Conservation (phyloP, 37 sponge, comb jelly and placozoan species). For the Lycopodina hypogea region DNA sequence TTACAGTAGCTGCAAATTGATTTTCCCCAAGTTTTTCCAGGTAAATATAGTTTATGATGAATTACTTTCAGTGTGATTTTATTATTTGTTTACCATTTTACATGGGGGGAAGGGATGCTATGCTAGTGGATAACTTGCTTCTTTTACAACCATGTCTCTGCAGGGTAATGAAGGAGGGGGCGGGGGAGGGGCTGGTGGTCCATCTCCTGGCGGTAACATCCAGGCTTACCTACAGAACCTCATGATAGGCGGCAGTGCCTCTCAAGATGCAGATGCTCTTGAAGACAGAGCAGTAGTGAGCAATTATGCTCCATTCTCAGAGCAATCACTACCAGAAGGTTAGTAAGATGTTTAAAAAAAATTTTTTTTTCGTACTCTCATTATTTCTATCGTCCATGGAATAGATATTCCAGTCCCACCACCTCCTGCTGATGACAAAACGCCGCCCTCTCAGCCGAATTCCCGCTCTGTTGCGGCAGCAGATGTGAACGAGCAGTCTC, state of each 20-base stretch:
- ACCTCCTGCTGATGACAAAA: background rate
- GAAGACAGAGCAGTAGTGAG: background rate
- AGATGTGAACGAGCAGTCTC: background rate
- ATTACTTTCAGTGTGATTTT: too few species aligned
- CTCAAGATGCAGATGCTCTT: slow-evolving; percentile 11
- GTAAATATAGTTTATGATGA: too few species aligned
- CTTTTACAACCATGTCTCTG: background rate
- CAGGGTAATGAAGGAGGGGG: slow-evolving; percentile 7
- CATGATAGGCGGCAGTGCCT: background rate
- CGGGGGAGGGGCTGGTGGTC: slow-evolving; percentile 4
- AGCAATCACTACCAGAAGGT: background rate
- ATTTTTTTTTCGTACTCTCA: too few species aligned
- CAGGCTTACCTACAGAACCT: background rate
- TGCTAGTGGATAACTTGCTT: background rate
- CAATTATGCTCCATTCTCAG: too few species aligned
- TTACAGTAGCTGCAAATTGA: too few species aligned
- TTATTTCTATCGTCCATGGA: too few species aligned
- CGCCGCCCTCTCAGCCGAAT: background rate
- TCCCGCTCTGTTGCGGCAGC: background rate
- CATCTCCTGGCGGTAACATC: background rate
- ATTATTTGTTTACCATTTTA: background rate
- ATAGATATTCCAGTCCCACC: background rate
- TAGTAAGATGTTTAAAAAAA: background rate
- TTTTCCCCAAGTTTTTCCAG: too few species aligned
- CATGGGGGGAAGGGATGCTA: background rate